Evolutionary conservation across 1,140 invertebrate species (phyloP).

Genomic region (Cardiocondyla obscurior): DNA sequence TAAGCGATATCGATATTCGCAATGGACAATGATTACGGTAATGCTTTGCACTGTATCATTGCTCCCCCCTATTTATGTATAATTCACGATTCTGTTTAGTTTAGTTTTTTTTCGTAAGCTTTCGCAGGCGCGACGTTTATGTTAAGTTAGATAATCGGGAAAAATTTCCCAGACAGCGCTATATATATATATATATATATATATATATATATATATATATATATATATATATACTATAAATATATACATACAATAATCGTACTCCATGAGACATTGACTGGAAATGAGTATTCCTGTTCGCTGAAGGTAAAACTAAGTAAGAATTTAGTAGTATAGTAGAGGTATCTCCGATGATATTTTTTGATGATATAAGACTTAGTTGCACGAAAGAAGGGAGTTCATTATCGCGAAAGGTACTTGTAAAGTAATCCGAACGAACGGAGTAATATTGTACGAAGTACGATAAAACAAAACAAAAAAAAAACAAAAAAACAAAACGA

Average conservation of each 20-base stretch:
- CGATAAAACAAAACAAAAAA: too few species aligned
- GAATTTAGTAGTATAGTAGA: slow-evolving; percentile 78
- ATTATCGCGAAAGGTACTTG: slow-evolving; percentile 67
- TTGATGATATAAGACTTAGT: slow-evolving; percentile 79
- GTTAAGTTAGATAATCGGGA: slow-evolving; percentile 49
- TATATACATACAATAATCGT: slow-evolving; percentile 62
- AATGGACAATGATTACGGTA: slow-evolving; percentile 33
- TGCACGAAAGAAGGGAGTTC: slow-evolving; percentile 60
- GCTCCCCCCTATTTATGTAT: slow-evolving; percentile 65
- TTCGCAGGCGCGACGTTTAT: slow-evolving; percentile 24
- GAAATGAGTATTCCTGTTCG: slow-evolving; percentile 80
- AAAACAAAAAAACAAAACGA: too few species aligned
- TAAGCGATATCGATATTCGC: slow-evolving; percentile 58
- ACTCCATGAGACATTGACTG: slow-evolving; percentile 77
- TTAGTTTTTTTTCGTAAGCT: slow-evolving; percentile 63
- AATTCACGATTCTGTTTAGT: slow-evolving; percentile 63
- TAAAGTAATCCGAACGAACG: slow-evolving; percentile 74
- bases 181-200: slow-evolving; percentile 12
- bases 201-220: slow-evolving; percentile 34
- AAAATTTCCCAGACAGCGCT: not conserved
- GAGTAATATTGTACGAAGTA: slow-evolving; percentile 8
- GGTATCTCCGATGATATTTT: slow-evolving; percentile 80
- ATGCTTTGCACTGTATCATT: not conserved
- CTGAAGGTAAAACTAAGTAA: slow-evolving; percentile 77
- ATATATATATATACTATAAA: slow-evolving; percentile 7